phyloP scores from a whole-genome alignment of 2,797 vertebrate species.

The Syngnathus acus region DNA sequence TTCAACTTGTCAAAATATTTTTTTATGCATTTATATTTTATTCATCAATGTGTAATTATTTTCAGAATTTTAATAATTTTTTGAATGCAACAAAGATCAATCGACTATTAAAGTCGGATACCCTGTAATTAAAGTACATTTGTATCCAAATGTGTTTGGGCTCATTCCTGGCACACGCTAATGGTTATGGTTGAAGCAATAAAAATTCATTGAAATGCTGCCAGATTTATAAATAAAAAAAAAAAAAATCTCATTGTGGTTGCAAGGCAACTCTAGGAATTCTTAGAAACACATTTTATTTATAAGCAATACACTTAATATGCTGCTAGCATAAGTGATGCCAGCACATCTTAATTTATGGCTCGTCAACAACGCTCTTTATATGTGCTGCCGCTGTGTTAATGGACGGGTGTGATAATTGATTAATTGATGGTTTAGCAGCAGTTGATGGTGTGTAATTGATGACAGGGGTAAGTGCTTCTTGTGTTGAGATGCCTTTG shows the following conservation, averaged over 20 bases:
- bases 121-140: neutral
- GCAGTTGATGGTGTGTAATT: neutral
- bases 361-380: neutral
- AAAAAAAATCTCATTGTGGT: neutral
- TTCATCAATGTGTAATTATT: too few species aligned
- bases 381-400: neutral
- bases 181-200: neutral
- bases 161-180: neutral
- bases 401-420: neutral
- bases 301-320: neutral
- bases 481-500: neutral
- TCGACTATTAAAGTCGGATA: neutral
- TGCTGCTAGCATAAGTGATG: too few species aligned
- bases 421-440: neutral
- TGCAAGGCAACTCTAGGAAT: neutral
- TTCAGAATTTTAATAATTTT: neutral
- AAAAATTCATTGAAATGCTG: neutral
- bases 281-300: neutral
- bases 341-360: neutral
- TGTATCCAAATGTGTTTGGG: neutral
- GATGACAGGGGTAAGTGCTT: neutral
- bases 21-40: too few species aligned
- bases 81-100: neutral
- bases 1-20: too few species aligned
- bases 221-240: neutral